Base-by-base conservation (phyloP, 1,140 invertebrate genomes). In the Drosophila nigrodunni region DNA sequence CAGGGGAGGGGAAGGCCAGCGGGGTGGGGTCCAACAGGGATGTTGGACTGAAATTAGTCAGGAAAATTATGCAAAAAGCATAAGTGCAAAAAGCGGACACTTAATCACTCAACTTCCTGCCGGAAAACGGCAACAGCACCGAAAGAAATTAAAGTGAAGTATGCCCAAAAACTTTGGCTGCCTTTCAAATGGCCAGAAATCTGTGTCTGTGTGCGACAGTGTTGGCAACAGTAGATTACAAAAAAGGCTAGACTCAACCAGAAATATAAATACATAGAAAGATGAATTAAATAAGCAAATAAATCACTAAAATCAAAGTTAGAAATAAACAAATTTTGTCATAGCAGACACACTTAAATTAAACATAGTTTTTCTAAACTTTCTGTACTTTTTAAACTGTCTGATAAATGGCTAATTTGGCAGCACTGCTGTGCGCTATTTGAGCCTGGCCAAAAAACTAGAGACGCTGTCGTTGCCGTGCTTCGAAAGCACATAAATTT, bases 401-500 rank as follows among this genome's bases (percentile, higher is more conserved):
- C 25, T 4, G 25, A 30, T 30, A 30, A 5, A 30, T 3, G 25
- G 2, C 25, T 30, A 30, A 30, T 30, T 5, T 3, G 25, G 4
- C 25, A 5, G 25, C 25, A 30, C 25, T 30, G 25, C 0, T 30
- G 25, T 30, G 6, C 25, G 6, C 4, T 5, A 30, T 30, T 30
- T 30, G 50, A 21, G 43, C 44, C n/a, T 58, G 77, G 69, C 62
- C 35, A 49, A 39, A 49, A 66, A 78, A 30, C 75, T 73, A 78
- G 77, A 78, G 76, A 49, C n/a, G 47, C 11, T 13, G 11, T 43
- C 44, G 50, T 49, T 52, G 21, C 72, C 25, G 25, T 30, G 57
- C 60, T 88, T 80, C 70, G 83, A 80, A 89, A 85, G 86, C 81
- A 90, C 85, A 88, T 88, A 88, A 88, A 88, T 88, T 88, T 88